Evolutionary conservation across 2,888 invertebrate genomes (phyloP), one percentile per base, ranked within the genome.

Genomic region (Drosophila mayaguana): DNA sequence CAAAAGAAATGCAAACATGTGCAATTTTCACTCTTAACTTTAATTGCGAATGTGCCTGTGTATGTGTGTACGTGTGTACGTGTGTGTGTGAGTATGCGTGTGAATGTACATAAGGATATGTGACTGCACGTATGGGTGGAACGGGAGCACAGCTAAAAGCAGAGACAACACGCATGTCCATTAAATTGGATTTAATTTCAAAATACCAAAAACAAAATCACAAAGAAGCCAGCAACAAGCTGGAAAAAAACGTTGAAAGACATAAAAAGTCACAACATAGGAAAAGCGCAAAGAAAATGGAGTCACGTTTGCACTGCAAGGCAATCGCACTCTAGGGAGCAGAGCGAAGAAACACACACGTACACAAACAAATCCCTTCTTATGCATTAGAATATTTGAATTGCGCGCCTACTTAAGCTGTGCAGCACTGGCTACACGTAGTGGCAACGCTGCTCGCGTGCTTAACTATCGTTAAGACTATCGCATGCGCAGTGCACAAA

Each of bases 181-280:
- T 84, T 65, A 83, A 77, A 88, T 80, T 81, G 67, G 72, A 88
- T 80, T 84, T 83, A 72, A 83, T 84, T 80, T 85, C 54, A 62
- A 85, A 79, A 76, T 60, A 32, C 70, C 64, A 45, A 68, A 63
- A 60, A 7, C n/a, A 40, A 22, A 60, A 43, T 20, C 20, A 8
- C 43, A 45, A 55, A 34, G 18, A 34, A 22, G 14, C 43, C 36
- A 63, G 45, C n/a, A 32, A 25, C 12, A 43, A 61, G 34, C 54
- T 22, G 43, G 79, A 60, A 43, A n/a, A 63, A 51, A 51, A 18
- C 63, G 55, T 43, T 16, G 65, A 80, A 56, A 54, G 53, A 76
- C 71, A 65, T 84, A 72, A 81, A 86, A 70, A 63, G 68, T 63
- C 68, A 67, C 63, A 78, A 20, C 59, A 71, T 48, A 48, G 55